Conservation (phyloP, 1,140 invertebrate species). For the Cydia fagiglandana region DNA sequence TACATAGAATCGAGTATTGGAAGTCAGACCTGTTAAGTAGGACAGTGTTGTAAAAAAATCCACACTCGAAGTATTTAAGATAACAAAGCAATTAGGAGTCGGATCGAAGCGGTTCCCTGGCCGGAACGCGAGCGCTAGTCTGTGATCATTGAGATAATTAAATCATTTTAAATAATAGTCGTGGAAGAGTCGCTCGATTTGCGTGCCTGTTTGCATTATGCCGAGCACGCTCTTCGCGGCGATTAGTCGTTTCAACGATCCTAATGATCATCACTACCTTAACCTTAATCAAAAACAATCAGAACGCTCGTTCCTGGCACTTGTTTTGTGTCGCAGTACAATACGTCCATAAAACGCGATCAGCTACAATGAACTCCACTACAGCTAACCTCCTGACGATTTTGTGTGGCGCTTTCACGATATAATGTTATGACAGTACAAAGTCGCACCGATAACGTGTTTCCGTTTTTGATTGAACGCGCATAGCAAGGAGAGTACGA, state of each 20-base stretch:
- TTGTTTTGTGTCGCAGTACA: not conserved
- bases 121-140: slow-evolving; percentile 1
- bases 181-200: slow-evolving; percentile 1
- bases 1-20: not conserved
- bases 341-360: not conserved
- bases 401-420: slow-evolving; percentile 9
- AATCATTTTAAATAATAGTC: slow-evolving; percentile 8
- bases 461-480: slow-evolving; percentile 31
- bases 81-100: slow-evolving; percentile 42
- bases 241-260: slow-evolving; percentile 9
- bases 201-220: slow-evolving; percentile 11
- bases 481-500: slow-evolving; percentile 15
- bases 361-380: not conserved
- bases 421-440: slow-evolving; percentile 1
- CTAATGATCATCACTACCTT: not conserved
- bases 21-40: slow-evolving; percentile 29
- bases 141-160: slow-evolving; percentile 19
- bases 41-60: slow-evolving; percentile 39
- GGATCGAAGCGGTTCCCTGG: slow-evolving; percentile 37
- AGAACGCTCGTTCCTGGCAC: not conserved
- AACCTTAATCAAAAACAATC: slow-evolving; percentile 19
- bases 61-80: slow-evolving; percentile 38
- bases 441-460: slow-evolving; percentile 20
- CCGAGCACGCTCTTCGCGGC: not conserved
- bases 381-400: not conserved